Base-by-base conservation (phyloP, 1,140 invertebrate species). In the Rhynchophorus ferrugineus region DNA sequence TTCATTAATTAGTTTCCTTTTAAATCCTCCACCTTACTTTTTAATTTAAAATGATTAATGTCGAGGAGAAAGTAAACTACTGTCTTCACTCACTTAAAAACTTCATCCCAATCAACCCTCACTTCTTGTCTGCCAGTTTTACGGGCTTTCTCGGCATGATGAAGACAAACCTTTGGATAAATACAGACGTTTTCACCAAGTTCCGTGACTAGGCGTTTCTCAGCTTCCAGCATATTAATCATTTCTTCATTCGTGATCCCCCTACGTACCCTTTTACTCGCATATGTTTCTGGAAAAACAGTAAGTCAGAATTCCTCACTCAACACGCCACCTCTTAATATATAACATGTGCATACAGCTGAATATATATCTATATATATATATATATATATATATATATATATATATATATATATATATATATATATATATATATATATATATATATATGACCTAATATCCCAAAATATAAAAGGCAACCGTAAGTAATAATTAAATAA, bases 171-270 rank as follows among this genome's bases (percentile, higher is more conserved):
- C 47, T 77, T 76, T 43, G 83, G 80, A 61, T 82, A 87, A 51
- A 87, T 73, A 62, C 84, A 87, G 33, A 84, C 80, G 29, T 78
- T 73, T 33, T 77, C 71, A 11, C 84, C 84, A 58, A 85, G 74
- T 67, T 85, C 82, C 1, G 71, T 71, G 3, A 84, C 73, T 39
- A 87, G 71, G 60, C 77, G 77, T 65, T 84, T 84, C 68, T 87
- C 83, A 11, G 83, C 78, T 61, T 83, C 78, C 1, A 60, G 68
- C n/a, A 77, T 73, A 57, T 84, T 78, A 38, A 82, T 74, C 14
- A 76, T 71, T 17, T 78, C 74, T 24, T 69, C 69, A 2, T 65
- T 59, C 0, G 66, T 57, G 3, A 66, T 38, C 6, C 54, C 19
- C 35, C 65, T 68, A 50, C 78, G 71, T 59, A 70, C 73, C 7